A percentile compares a stretch with the other conserved stretches of the same genome.
Conservation (phyloP, 1,140 invertebrate species). For the Eriocheir sinensis region DNA sequence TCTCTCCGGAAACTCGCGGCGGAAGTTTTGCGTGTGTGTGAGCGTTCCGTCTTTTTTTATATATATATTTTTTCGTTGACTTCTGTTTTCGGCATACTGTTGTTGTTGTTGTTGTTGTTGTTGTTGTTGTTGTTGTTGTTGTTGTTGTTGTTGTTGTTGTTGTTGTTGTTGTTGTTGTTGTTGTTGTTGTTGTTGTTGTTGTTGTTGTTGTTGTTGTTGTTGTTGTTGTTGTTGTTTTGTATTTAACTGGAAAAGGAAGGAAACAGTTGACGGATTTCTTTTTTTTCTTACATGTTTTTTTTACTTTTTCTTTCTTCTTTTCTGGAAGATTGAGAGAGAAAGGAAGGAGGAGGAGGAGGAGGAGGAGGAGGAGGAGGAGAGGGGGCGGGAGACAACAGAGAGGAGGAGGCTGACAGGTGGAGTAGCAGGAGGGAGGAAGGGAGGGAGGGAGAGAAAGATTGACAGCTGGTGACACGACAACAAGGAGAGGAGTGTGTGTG, state of each 20-base stretch:
- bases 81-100: neutral
- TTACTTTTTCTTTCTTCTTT: neutral
- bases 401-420: neutral
- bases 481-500: neutral
- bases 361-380: neutral
- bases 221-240: neutral
- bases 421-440: neutral
- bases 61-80: neutral
- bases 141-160: neutral
- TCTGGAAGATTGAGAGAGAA: neutral
- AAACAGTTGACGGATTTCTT: neutral
- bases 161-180: neutral
- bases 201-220: neutral
- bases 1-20: conserved; percentile 43
- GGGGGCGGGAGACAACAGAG: neutral
- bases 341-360: neutral
- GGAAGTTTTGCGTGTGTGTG: conserved; percentile 27
- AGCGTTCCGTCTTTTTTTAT: neutral
- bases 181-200: neutral
- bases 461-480: neutral
- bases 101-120: neutral
- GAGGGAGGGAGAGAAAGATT: neutral
- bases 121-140: neutral
- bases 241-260: neutral
- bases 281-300: neutral